These are phyloP conservation scores for Phanerotoma sp. DNA, from an alignment of 2,888 invertebrate species.

Conservation along the genomic window DNA sequence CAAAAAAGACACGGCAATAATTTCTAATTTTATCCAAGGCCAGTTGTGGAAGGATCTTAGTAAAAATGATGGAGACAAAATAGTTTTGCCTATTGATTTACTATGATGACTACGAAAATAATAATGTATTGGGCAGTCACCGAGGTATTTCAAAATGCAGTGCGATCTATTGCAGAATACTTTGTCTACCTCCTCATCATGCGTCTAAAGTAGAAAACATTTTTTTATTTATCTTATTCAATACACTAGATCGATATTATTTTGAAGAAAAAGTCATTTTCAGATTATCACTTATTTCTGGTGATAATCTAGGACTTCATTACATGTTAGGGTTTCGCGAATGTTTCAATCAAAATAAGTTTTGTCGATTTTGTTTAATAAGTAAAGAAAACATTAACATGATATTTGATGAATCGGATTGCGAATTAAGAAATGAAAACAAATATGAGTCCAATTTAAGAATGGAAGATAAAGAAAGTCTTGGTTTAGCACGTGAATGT, in stretches of 20 bases:
- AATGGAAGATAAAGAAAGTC: constrained; percentile 18
- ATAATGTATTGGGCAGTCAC: constrained; percentile 34
- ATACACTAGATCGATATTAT: constrained; percentile 3
- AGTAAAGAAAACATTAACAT: not conserved
- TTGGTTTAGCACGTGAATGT: constrained; percentile 24
- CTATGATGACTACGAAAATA: constrained; percentile 35
- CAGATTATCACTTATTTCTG: not conserved
- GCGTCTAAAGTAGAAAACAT: constrained; percentile 33
- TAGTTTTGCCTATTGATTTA: constrained; percentile 33
- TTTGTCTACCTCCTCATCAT: constrained; percentile 29
- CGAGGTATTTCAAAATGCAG: constrained; percentile 34
- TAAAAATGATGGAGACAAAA: constrained; percentile 16
- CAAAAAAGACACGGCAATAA: too few species aligned
- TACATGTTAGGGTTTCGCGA: not conserved
- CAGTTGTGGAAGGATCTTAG: constrained; percentile 17
- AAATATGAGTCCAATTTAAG: constrained; percentile 7
- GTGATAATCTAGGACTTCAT: not conserved
- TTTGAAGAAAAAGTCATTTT: too few species aligned
- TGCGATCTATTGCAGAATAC: constrained; percentile 29
- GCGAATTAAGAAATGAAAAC: not conserved
- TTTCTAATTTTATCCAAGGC: constrained; percentile 26
- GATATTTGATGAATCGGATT: not conserved
- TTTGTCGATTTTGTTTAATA: not conserved
- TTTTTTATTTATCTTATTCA: constrained; percentile 33
- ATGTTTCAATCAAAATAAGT: not conserved